Conservation (phyloP, 2,113 vertebrate species). For the Lichenostomus cassidix region DNA sequence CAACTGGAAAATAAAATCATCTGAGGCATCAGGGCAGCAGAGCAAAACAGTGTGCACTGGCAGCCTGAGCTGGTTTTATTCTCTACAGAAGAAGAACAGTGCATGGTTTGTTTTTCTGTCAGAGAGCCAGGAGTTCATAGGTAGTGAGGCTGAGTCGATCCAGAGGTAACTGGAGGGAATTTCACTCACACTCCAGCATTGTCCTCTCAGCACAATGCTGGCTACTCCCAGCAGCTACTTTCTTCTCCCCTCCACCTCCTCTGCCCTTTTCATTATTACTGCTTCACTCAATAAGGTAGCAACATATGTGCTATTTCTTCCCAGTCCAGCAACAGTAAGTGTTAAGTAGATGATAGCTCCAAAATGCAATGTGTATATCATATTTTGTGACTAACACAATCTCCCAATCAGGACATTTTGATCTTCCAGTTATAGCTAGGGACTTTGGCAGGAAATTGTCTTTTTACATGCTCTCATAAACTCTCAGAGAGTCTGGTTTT, state of each 20-base stretch:
- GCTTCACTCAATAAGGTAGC: constrained; percentile 18
- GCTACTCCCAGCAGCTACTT: not conserved
- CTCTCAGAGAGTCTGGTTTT: constrained; percentile 51
- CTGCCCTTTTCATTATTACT: not conserved
- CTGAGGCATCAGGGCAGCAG: not conserved
- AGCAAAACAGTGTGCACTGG: not conserved
- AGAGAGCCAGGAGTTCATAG: not conserved
- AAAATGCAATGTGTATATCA: constrained; percentile 34
- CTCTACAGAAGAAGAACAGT: not conserved
- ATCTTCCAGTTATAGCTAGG: constrained; percentile 41
- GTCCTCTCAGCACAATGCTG: not conserved
- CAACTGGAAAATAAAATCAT: constrained; percentile 10
- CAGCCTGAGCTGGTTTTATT: not conserved
- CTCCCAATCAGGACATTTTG: constrained; percentile 61
- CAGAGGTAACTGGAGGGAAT: constrained; percentile 17
- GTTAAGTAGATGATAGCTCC: constrained; percentile 31
- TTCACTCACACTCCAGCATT: not conserved
- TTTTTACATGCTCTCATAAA: constrained; percentile 64
- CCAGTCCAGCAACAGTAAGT: constrained; percentile 49
- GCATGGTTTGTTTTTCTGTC: not conserved
- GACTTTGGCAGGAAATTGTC: constrained; percentile 62
- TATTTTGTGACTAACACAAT: constrained; percentile 41
- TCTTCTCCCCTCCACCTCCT: not conserved
- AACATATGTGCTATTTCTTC: not conserved
- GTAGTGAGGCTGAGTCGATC: not conserved